Base-by-base conservation (phyloP, 2,797 vertebrate species). In the Dendrocincla fuliginosa region DNA sequence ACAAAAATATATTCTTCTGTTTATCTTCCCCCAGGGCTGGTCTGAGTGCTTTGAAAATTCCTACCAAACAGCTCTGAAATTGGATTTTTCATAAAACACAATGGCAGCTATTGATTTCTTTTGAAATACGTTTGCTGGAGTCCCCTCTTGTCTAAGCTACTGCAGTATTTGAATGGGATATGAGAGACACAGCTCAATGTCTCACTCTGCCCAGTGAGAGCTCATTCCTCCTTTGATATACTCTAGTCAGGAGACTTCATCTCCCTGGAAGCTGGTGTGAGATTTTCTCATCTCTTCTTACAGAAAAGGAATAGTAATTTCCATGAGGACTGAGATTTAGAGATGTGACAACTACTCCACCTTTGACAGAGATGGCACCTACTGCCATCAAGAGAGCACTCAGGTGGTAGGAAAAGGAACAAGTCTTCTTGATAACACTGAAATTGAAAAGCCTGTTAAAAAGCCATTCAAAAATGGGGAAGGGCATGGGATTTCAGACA, bases 81-180 rank as follows among this genome's bases (percentile, higher is more conserved):
- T 85, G 63, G 37, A 77, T 85, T 93, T 95, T 83, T 74, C 78
- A 85, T 70, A 77, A 85, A 93, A 85, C 28, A 82, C 52, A 85
- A 76, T 39, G 41, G 28, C 64, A 89, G 35, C 42, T 89, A 89
- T 50, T 53, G 77, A 61, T 87, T 92, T 82, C 13, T 76, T 90
- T 79, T 82, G 74, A 93, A 88, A 89, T 55, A 70, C 5, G 24
- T 49, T 42, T 24, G 2, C 55, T 64, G 55, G 61, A 71, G 35
- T 68, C n/a, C 41, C 17, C 39, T 13, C 19, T 91, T 49, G 63
- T 57, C 47, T 74, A 79, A 84, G 28, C 16, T 70, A 47, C 64
- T 52, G 42, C 13, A 73, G 41, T 52, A 37, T 79, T 89, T 78
- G 46, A 89, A 69, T 20, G 19, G 47, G 20, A 47, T 73, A 28